A percentile compares a stretch with the other conserved stretches of the same genome.
Evolutionary conservation across 2,888 invertebrate species (phyloP).

Genomic region (Congeria kusceri): DNA sequence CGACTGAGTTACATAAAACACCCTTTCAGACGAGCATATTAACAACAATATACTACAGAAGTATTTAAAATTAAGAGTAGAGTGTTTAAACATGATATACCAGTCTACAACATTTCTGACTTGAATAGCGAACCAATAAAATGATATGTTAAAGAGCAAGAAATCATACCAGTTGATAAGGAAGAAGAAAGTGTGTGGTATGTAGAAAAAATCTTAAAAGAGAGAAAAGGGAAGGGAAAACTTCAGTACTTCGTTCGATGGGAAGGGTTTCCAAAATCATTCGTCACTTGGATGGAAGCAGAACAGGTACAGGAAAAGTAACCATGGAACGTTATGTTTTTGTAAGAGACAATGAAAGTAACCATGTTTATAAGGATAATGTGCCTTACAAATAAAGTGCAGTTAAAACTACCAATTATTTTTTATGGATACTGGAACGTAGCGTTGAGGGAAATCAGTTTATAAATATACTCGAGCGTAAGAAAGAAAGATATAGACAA

Average conservation of each 20-base stretch:
- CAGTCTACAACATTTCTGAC: constrained; percentile 41
- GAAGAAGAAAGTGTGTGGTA: constrained; percentile 48
- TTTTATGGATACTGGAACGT: constrained; percentile 56
- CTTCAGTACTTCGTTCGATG: constrained; percentile 40
- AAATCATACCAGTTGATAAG: constrained; percentile 40
- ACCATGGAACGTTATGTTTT: constrained; percentile 43
- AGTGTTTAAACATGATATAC: constrained; percentile 46
- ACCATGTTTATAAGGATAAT: constrained; percentile 35
- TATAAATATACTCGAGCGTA: constrained; percentile 12
- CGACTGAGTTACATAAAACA: constrained; percentile 44
- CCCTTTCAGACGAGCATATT: constrained; percentile 48
- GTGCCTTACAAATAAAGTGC: constrained; percentile 36
- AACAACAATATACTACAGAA: constrained; percentile 50
- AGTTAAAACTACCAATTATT: constrained; percentile 37
- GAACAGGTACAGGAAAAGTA: constrained; percentile 37
- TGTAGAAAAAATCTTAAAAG: constrained; percentile 44
- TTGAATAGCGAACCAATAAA: constrained; percentile 31
- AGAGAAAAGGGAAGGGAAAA: constrained; percentile 38
- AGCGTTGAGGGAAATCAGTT: constrained; percentile 39
- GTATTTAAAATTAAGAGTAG: constrained; percentile 44
- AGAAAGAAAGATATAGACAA: constrained; percentile 4
- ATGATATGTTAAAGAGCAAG: constrained; percentile 36
- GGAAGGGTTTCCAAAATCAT: constrained; percentile 40
- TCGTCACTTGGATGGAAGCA: constrained; percentile 38
- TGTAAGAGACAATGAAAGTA: constrained; percentile 40